phyloP scores from a whole-genome alignment of 2,888 invertebrate genomes.

The Sarcophaga rosellei region DNA sequence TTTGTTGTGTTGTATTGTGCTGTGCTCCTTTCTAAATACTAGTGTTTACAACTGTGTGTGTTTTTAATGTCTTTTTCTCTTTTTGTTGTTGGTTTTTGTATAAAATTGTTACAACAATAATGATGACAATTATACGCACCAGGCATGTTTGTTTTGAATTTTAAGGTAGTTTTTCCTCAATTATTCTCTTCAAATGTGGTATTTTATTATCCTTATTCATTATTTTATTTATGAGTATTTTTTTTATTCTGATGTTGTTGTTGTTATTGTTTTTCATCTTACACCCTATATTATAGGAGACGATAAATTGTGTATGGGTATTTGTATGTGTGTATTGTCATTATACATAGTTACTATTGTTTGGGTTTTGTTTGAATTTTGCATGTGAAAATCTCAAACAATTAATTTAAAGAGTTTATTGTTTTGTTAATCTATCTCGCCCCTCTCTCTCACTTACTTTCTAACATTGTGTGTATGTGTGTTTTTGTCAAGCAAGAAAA shows the following conservation, averaged over 20 bases:
- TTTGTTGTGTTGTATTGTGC: slow-evolving; percentile 8
- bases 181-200: slow-evolving; percentile 34
- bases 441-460: too few species aligned
- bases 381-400: too few species aligned
- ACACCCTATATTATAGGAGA: background rate
- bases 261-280: background rate
- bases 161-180: slow-evolving; percentile 28
- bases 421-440: too few species aligned
- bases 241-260: background rate
- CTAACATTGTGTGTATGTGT: too few species aligned
- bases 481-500: too few species aligned
- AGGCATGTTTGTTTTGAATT: slow-evolving; percentile 41
- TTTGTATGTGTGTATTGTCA: background rate
- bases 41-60: background rate
- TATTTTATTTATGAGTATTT: background rate
- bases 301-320: background rate
- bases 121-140: slow-evolving; percentile 28
- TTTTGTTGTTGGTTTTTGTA: background rate
- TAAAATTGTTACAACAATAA: slow-evolving; percentile 2
- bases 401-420: too few species aligned
- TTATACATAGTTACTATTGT: too few species aligned
- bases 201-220: slow-evolving; percentile 25
- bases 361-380: too few species aligned
- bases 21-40: too few species aligned
- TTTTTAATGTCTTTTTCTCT: background rate